Evolutionary conservation across 2,888 invertebrate genomes (phyloP).

Genomic region (Diaperis boleti): DNA sequence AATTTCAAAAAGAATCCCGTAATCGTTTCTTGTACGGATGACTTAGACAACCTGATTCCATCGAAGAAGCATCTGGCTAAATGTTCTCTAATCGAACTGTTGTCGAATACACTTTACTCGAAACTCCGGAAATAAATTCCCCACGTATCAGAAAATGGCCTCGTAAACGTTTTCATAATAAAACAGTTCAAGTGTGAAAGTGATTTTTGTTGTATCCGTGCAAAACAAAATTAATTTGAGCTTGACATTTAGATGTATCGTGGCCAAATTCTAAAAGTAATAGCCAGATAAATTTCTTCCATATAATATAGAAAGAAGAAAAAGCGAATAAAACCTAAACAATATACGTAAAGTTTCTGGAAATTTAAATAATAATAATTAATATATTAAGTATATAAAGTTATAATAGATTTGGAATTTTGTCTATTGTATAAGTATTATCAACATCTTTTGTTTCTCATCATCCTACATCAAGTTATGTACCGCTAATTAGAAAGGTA

Average conservation of each 20-base stretch:
- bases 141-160: conserved; percentile 54
- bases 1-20: no score
- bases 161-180: conserved; percentile 64
- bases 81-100: conserved; percentile 51
- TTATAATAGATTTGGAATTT: no score
- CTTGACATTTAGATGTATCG: conserved; percentile 22
- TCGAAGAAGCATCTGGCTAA: conserved; percentile 50
- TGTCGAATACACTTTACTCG: conserved; percentile 11
- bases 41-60: conserved; percentile 23
- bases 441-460: no score
- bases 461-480: no score
- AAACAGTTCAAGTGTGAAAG: conserved; percentile 66
- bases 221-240: conserved; percentile 17
- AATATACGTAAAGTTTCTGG: no score
- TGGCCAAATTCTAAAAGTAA: conserved; percentile 18
- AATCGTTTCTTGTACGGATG: no score
- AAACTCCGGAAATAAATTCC: conserved; percentile 54
- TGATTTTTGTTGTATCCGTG: conserved; percentile 62
- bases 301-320: no score
- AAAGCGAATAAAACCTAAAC: no score
- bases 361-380: no score
- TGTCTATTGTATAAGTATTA: no score
- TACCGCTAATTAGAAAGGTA: no score
- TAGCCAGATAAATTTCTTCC: conserved; percentile 22
- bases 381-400: no score